Percentiles rank a stretch among this genome's conserved stretches.
Evolutionary conservation across 2,888 invertebrate genomes (phyloP).

Genomic region (Chymomyza procnemis): DNA sequence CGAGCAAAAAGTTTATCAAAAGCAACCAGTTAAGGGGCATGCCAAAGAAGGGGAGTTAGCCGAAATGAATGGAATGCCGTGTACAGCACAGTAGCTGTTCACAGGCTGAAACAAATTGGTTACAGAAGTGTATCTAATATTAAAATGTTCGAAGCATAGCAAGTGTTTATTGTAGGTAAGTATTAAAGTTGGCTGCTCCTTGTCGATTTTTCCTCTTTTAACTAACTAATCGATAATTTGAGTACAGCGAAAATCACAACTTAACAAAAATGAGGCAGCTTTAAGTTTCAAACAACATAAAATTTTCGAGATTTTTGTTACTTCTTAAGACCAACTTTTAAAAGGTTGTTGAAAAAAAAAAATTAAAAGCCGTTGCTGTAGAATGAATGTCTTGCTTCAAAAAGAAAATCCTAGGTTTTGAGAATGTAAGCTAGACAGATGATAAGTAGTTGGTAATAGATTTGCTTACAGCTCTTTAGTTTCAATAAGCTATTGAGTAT

Average conservation of each 20-base stretch:
- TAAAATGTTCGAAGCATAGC: not conserved
- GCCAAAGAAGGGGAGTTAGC: too few relatives aligned
- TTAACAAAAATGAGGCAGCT: not conserved
- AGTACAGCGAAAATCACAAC: not conserved
- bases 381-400: too few relatives aligned
- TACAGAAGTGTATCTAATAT: not conserved
- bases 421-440: too few relatives aligned
- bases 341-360: too few relatives aligned
- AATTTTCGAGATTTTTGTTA: too few relatives aligned
- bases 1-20: not conserved
- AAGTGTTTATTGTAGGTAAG: not conserved
- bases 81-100: not conserved
- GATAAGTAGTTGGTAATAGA: too few relatives aligned
- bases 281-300: not conserved
- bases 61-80: too few relatives aligned
- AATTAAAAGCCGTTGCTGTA: too few relatives aligned
- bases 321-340: too few relatives aligned
- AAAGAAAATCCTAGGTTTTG: too few relatives aligned
- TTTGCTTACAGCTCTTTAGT: too few relatives aligned
- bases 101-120: not conserved
- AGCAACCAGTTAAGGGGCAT: not conserved
- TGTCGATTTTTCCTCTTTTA: not conserved
- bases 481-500: too few relatives aligned
- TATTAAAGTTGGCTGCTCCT: not conserved
- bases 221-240: not conserved